These are phyloP conservation scores for Dryadula phaetusa DNA, from an alignment of 2,888 invertebrate genomes.

Conservation along the genomic window DNA sequence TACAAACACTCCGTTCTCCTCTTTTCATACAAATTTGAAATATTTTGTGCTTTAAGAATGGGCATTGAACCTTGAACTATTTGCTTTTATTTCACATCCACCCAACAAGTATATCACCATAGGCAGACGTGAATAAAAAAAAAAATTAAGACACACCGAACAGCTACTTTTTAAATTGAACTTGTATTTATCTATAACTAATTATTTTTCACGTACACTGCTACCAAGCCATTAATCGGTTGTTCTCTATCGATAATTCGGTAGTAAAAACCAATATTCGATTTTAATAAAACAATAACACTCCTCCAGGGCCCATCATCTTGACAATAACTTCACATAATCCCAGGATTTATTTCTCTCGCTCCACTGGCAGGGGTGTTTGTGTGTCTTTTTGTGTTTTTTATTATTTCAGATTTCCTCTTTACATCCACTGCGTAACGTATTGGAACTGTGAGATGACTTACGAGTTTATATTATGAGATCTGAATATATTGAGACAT, in stretches of 20 bases:
- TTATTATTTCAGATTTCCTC: constrained; percentile 62
- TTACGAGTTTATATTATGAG: constrained; percentile 40
- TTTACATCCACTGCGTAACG: constrained; percentile 42
- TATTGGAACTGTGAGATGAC: constrained; percentile 40
- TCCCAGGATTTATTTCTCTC: constrained; percentile 69
- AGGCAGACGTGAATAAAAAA: too few species aligned
- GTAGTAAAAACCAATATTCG: constrained; percentile 7
- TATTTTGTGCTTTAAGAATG: too few species aligned
- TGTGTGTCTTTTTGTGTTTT: constrained; percentile 62
- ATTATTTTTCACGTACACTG: neutral
- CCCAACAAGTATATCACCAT: too few species aligned
- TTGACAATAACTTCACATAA: constrained; percentile 66
- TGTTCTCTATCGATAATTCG: neutral
- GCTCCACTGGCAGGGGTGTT: constrained; percentile 66
- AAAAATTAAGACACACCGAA: too few species aligned
- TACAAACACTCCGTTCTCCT: too few species aligned
- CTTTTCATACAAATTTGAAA: too few species aligned
- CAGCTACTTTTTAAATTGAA: too few species aligned
- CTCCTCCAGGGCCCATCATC: constrained; percentile 50
- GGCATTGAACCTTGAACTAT: too few species aligned
- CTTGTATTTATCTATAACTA: too few species aligned
- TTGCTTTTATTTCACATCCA: too few species aligned
- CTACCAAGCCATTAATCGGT: neutral
- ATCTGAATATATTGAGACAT: constrained; percentile 20
- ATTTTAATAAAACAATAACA: constrained; percentile 43